Evolutionary conservation across 2,113 vertebrate genomes (phyloP), one percentile per base, ranked within the genome.

Genomic region (Polypterus bichir): DNA sequence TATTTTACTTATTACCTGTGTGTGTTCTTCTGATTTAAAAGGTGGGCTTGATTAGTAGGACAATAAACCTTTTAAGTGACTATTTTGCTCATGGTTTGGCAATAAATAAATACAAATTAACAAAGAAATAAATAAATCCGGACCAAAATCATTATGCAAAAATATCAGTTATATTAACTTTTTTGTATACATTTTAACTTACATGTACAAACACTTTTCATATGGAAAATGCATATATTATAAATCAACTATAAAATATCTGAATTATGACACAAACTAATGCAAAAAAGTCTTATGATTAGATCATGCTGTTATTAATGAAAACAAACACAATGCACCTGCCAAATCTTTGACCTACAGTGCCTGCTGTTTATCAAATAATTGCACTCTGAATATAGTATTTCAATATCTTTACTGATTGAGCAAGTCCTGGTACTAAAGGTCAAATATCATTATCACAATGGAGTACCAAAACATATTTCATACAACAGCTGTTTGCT

Each of bases 331-430:
- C 75, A 74, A 75, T 67, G 54, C 65, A 73, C 73, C 72, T 68
- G 64, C 71, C 72, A 72, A 76, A 74, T 76, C 78, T 73, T 74
- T 74, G 77, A 79, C 79, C 77, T 71, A 62, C 52, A 44, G 1
- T 66, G 61, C 57, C 57, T 62, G 64, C 79, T 84, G 83, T 86
- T 87, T 86, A 85, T 87, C 83, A 87, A 83, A 79, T 82, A 84
- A 87, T 87, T 87, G 86, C 85, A 86, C 83, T 87, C 86, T 87
- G 83, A 87, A 86, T 85, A 84, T 82, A 81, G 80, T 78, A 68
- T 86, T 86, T 87, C 82, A 87, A 86, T 87, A 87, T 86, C 81
- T 85, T 78, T 79, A 59, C 78, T 84, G 83, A 86, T 87, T 84
- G 81, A 87, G 83, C 85, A 82, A 84, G 74, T 80, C 71, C 74